Conservation (phyloP, 2,888 invertebrate genomes). For the Deroplatys truncata region DNA sequence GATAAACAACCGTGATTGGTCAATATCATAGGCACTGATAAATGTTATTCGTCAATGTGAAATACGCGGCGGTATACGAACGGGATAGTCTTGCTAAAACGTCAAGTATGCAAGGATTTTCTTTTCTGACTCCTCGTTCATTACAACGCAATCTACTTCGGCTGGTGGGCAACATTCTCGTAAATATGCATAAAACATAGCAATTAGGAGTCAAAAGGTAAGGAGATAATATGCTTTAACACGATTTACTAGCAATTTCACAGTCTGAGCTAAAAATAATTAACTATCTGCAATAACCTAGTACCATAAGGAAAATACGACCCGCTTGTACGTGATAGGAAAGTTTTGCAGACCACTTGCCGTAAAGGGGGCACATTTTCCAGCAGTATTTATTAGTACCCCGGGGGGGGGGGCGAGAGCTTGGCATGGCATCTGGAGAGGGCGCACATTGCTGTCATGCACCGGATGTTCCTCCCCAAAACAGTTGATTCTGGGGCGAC, state of each 20-base stretch:
- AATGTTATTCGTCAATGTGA: no score
- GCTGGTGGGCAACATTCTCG: no score
- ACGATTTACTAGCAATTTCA: neutral
- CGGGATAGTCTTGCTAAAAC: no score
- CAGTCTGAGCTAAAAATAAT: neutral
- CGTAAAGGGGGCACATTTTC: neutral
- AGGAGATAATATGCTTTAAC: neutral
- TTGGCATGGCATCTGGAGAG: neutral
- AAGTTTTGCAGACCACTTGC: neutral
- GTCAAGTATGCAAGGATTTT: no score
- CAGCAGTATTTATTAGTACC: neutral
- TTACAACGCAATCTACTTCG: no score
- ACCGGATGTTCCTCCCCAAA: neutral
- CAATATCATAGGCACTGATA: no score
- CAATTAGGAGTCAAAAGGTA: neutral
- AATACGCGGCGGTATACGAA: no score
- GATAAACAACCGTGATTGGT: no score
- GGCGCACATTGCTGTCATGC: neutral
- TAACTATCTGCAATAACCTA: neutral
- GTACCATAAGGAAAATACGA: neutral
- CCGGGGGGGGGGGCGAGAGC: no score
- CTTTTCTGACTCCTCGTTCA: no score
- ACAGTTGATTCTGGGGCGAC: neutral
- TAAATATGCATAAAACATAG: neutral
- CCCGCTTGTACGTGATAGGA: neutral